Evolutionary conservation across 2,888 invertebrate species (phyloP).

Genomic region (Luperina testacea): DNA sequence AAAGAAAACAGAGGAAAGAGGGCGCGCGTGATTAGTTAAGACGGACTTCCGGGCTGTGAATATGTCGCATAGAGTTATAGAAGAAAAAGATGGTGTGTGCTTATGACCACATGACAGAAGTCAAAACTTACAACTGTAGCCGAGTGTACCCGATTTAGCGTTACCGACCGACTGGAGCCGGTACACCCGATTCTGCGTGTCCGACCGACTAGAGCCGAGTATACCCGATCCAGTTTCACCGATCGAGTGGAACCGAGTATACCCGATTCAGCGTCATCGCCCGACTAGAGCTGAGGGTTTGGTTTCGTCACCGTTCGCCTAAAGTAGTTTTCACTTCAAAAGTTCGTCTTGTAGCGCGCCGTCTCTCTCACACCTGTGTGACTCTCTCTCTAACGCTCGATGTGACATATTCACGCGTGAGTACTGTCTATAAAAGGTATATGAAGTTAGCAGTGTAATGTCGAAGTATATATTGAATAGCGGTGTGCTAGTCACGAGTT

Average conservation of each 20-base stretch:
- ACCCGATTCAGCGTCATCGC: not conserved
- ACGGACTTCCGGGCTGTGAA: not conserved
- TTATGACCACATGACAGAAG: not conserved
- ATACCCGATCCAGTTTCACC: not conserved
- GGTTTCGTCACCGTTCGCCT: not conserved
- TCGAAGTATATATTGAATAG: slow-evolving; percentile 32
- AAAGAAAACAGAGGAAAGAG: not conserved
- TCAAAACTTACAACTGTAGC: not conserved
- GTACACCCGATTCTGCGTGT: not conserved
- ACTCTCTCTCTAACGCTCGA: not conserved
- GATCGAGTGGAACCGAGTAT: not conserved
- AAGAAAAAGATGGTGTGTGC: not conserved
- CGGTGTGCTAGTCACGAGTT: slow-evolving; percentile 42
- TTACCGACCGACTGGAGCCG: not conserved
- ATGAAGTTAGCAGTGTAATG: not conserved
- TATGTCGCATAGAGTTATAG: not conserved
- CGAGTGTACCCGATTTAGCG: not conserved
- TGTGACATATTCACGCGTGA: not conserved
- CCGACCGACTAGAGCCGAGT: not conserved
- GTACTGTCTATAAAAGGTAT: not conserved
- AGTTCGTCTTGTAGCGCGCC: not conserved
- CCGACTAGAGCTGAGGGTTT: not conserved
- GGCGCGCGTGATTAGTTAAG: not conserved
- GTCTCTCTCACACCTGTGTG: not conserved
- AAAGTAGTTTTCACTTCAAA: not conserved